Base-by-base conservation (phyloP, 2,888 invertebrate genomes). In the Parnassius apollo region DNA sequence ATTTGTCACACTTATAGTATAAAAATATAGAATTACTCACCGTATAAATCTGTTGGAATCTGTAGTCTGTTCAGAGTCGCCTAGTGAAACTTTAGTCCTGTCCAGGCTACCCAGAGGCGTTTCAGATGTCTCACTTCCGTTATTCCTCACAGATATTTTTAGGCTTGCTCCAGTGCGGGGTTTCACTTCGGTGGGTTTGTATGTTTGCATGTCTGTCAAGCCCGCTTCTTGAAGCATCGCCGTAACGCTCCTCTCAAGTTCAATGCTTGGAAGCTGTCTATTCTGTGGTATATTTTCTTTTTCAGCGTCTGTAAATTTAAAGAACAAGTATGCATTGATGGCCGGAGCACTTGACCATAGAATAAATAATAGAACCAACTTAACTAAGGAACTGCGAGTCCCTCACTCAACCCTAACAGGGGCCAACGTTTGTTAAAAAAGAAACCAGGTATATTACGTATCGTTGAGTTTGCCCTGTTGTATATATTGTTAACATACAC, bases 81-180 rank as follows among this genome's bases (percentile, higher is more conserved):
- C 90, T 1, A 91, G 77, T 3, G 90, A 91, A 48, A 91, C 90
- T 64, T 82, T 85, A 0, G 91, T 91, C 18, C 91, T 76, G 61
- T 91, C 91, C 18, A 89, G 66, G 64, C 91, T 91, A 2, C 91
- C 91, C 25, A 88, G 64, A 1, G 75, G 88, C 0, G 89, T 85
- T 61, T 90, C 90, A 0, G 83, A 79, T 7, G 73, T 67, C 0
- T 77, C 80, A 62, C 83, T 83, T 0, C 62, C 71, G 18, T 62
- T 66, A 25, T 69, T 63, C 8, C 65, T 42, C 2, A 13, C 52
- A 12, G 13, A 45, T 46, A 22, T 49, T 65, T 42, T 65, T 68
- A 2, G 66, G 59, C 44, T 46, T n/a, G 50, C 52, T 2, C 63
- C 58, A 9, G 64, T 42, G 11, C 44, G 48, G 9, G 64, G 51